Percentiles rank a stretch among this genome's conserved stretches.
Evolutionary conservation across 2,797 vertebrate species (phyloP).

Genomic region (Galagoides demidoff): DNA sequence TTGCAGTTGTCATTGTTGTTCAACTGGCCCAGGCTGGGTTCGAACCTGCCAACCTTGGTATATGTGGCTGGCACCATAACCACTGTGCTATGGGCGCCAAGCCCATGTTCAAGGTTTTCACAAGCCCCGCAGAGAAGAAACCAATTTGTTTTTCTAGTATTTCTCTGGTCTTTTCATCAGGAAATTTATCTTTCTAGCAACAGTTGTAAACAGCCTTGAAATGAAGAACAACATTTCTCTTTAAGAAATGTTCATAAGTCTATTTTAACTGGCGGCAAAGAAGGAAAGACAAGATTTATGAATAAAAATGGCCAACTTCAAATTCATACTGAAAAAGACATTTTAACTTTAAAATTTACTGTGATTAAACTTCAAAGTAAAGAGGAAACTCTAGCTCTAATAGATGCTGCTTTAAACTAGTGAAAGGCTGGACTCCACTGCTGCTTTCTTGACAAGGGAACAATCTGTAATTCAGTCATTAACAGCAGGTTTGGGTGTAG

Average conservation of each 20-base stretch:
- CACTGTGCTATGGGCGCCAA: too few species aligned
- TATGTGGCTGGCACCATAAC: too few species aligned
- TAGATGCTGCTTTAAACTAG: slow-evolving; percentile 1
- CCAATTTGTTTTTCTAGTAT: slow-evolving; percentile 4
- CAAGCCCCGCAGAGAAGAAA: slow-evolving; percentile 33
- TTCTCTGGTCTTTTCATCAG: slow-evolving; percentile 8
- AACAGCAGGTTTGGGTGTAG: not conserved
- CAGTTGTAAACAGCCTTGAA: slow-evolving; percentile 50
- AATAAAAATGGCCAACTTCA: slow-evolving; percentile 17
- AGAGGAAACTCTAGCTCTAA: not conserved
- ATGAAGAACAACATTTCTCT: slow-evolving; percentile 17
- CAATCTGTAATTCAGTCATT: not conserved
- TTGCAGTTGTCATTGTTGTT: too few species aligned
- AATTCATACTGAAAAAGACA: slow-evolving; percentile 20
- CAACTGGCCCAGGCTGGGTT: too few species aligned
- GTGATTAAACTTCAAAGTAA: not conserved
- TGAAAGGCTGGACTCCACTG: not conserved
- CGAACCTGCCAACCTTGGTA: too few species aligned
- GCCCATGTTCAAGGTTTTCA: not conserved
- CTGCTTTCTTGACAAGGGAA: not conserved
- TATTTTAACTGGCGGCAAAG: slow-evolving; percentile 27
- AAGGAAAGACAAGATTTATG: slow-evolving; percentile 23
- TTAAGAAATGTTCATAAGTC: slow-evolving; percentile 20
- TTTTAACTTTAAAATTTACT: slow-evolving; percentile 54
- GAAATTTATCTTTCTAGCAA: slow-evolving; percentile 59